These are phyloP conservation scores for Aspidiotus destructor DNA, from an alignment of 2,888 invertebrate genomes.

Conservation along the genomic window DNA sequence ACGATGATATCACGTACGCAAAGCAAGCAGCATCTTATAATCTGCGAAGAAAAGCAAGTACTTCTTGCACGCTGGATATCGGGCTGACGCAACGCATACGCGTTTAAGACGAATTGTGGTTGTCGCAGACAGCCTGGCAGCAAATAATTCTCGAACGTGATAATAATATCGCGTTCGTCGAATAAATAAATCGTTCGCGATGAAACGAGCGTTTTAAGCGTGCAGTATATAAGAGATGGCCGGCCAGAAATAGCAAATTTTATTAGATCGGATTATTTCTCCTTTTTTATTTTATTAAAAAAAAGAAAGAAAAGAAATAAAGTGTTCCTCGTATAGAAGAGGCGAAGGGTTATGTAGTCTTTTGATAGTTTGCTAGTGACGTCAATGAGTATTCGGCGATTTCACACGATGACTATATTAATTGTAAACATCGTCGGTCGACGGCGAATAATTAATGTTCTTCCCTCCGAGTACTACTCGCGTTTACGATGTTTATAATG, in stretches of 20 bases:
- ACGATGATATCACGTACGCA: too few relatives aligned
- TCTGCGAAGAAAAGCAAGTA: too few relatives aligned
- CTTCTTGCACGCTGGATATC: too few relatives aligned
- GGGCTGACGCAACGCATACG: too few relatives aligned
- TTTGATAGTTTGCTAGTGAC: conserved; percentile 16
- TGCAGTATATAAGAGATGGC: background rate
- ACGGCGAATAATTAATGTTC: conserved; percentile 27
- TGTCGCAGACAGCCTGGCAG: conserved; percentile 25
- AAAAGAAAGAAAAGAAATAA: too few relatives aligned
- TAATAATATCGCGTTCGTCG: conserved; percentile 19
- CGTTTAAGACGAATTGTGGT: too few relatives aligned
- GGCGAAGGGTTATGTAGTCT: conserved; percentile 2
- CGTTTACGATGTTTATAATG: conserved; percentile 11
- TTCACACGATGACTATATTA: conserved; percentile 26
- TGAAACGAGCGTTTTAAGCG: conserved; percentile 8
- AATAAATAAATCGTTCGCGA: conserved; percentile 23
- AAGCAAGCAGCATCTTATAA: too few relatives aligned
- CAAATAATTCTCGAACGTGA: conserved; percentile 22
- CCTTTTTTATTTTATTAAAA: background rate
- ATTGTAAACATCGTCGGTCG: conserved; percentile 24
- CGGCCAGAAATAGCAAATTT: conserved; percentile 24
- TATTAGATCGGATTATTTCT: conserved; percentile 11
- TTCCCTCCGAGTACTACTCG: background rate
- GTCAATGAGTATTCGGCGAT: conserved; percentile 27
- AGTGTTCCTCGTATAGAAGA: background rate